phyloP scores from a whole-genome alignment of 2,888 invertebrate genomes.

The Chymomyza caudatula region DNA sequence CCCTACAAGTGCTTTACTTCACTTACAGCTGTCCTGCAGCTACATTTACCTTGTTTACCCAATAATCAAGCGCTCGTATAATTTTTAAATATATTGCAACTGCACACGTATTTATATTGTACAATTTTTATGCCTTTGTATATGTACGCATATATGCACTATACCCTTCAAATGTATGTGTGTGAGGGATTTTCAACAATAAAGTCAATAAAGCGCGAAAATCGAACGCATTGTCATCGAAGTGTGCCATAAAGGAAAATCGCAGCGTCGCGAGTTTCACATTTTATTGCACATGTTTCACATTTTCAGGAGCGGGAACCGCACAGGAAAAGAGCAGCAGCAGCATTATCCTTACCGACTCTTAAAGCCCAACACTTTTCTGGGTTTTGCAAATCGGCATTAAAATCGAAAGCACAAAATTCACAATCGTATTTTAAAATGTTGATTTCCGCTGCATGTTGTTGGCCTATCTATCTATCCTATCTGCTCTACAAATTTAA shows the following conservation, averaged over 20 bases:
- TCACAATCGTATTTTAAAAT: conserved; percentile 17
- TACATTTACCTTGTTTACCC: conserved; percentile 32
- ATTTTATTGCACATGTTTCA: conserved; percentile 52
- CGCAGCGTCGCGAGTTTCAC: conserved; percentile 42
- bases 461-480: not conserved
- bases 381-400: conserved; percentile 11
- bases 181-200: conserved; percentile 37
- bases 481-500: not conserved
- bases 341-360: not conserved
- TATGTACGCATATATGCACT: not conserved
- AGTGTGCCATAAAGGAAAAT: conserved; percentile 55
- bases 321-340: not conserved
- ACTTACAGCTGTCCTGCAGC: conserved; percentile 22
- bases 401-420: conserved; percentile 11
- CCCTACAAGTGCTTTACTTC: not conserved
- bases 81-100: conserved; percentile 28
- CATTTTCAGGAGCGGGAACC: not conserved
- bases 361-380: conserved; percentile 36
- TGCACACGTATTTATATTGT: conserved; percentile 29
- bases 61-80: conserved; percentile 33
- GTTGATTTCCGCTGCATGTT: conserved; percentile 10
- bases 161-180: not conserved
- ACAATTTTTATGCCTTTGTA: conserved; percentile 17
- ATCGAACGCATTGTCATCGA: conserved; percentile 51
- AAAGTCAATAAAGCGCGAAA: conserved; percentile 61